Evolutionary conservation across 2,888 invertebrate species (phyloP), one percentile per base, ranked within the genome.

Genomic region (Psylliodes chrysocephalus): DNA sequence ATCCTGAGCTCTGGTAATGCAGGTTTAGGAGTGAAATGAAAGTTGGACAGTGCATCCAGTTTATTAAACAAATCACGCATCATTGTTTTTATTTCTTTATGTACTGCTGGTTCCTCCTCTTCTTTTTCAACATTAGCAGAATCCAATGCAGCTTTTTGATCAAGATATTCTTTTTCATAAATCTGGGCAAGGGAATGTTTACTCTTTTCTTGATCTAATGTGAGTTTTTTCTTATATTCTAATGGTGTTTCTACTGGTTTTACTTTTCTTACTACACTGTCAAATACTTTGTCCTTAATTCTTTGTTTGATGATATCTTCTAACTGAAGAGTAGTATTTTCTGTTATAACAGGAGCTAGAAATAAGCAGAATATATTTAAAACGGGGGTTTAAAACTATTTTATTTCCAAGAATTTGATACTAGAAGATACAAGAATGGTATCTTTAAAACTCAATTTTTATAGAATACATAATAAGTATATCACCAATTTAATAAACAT

Each of bases 221-320:
- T 88, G 60, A 96, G 85, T 69, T 92, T 89, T 78, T 97, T 96
- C 75, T 94, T 94, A 79, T 91, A 97, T 65, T 92, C 91, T 44
- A 91, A 84, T 1, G 93, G 91, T 8, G 93, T 91, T 66, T 94
- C 91, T 1, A 91, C 88, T 0, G 94, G 93, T 79, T 94, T 95
- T 17, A 90, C 88, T 84, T 95, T 96, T 52, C 92, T 87, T 65
- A 90, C 90, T 0, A 97, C 96, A 82, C 98, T 96, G 80, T 98
- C 97, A 90, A 94, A 98, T 0, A 91, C 91, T 84, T 93, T 89
- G 77, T 98, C 96, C 83, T 94, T 96, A 30, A 98, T 93, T 75
- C 98, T 86, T 77, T 92, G 94, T 69, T 84, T 88, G n/a, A 98
- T 95, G 10, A 98, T 89, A 70, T 95, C 94, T 83, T 98, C 98